These are phyloP conservation scores for Centropus unirufus DNA, from an alignment of 2,113 vertebrate species.

Conservation along the genomic window DNA sequence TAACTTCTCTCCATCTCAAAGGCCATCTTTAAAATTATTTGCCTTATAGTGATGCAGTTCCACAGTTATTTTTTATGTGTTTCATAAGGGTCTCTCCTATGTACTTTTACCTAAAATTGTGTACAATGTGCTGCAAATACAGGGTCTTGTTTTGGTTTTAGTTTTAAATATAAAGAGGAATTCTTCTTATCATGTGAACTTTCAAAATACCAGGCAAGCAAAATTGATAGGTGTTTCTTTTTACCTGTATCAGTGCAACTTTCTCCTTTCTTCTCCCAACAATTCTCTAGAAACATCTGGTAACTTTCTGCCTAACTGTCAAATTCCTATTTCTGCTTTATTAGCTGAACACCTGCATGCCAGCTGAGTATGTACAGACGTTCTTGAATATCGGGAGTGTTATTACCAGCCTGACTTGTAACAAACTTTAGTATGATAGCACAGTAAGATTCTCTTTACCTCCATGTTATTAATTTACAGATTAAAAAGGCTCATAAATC, in stretches of 20 bases:
- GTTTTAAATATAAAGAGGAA: not conserved
- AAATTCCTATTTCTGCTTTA: slow-evolving; percentile 57
- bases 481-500: not conserved
- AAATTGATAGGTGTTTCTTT: not conserved
- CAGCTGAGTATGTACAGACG: slow-evolving; percentile 39
- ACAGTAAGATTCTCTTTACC: not conserved
- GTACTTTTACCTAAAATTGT: not conserved
- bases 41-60: not conserved
- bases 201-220: not conserved
- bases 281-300: slow-evolving; percentile 28
- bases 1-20: not conserved
- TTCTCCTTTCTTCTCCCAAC: not conserved
- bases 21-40: not conserved
- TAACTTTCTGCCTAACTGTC: slow-evolving; percentile 13
- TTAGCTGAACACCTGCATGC: slow-evolving; percentile 38
- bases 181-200: not conserved
- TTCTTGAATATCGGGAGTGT: slow-evolving; percentile 13
- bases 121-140: not conserved
- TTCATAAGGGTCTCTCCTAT: not conserved
- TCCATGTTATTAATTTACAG: not conserved
- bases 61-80: not conserved
- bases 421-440: not conserved
- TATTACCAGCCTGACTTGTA: not conserved
- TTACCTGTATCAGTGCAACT: not conserved
- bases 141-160: not conserved